phyloP scores from a whole-genome alignment of 2,797 vertebrate genomes.

The Crocodylus rhombifer region DNA sequence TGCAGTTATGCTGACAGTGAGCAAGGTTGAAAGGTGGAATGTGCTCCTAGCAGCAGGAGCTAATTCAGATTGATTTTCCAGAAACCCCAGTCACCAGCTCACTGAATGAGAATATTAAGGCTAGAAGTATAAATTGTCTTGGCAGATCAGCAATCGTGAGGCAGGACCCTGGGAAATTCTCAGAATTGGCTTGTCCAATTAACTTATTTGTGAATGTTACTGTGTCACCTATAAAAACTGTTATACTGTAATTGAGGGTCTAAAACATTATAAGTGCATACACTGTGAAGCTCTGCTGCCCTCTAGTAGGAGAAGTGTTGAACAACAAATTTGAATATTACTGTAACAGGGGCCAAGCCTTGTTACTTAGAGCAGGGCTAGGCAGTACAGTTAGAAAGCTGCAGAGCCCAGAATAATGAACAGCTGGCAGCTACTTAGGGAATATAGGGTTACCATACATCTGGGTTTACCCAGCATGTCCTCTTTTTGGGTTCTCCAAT shows the following conservation, averaged over 20 bases:
- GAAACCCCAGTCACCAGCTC: background rate
- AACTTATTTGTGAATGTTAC: background rate
- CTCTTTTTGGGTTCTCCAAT: no score
- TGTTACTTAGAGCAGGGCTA: background rate
- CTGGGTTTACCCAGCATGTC: no score
- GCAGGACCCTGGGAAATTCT: background rate
- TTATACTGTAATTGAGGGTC: background rate
- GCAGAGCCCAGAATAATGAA: background rate
- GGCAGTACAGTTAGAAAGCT: no score
- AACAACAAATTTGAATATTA: background rate
- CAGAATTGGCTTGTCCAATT: background rate
- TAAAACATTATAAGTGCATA: background rate
- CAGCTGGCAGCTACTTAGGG: no score
- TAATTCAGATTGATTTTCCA: background rate
- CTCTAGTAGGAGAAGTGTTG: background rate
- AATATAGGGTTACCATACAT: no score
- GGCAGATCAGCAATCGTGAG: background rate
- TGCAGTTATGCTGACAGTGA: background rate
- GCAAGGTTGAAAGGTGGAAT: accelerated
- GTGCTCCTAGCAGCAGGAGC: background rate
- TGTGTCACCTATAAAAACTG: background rate
- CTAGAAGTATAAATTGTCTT: background rate
- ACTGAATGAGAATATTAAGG: background rate
- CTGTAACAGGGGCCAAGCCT: background rate
- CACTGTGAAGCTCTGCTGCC: slow-evolving; percentile 10